Base-by-base conservation (phyloP, 1,140 invertebrate species). In the Pectinophora gossypiella region DNA sequence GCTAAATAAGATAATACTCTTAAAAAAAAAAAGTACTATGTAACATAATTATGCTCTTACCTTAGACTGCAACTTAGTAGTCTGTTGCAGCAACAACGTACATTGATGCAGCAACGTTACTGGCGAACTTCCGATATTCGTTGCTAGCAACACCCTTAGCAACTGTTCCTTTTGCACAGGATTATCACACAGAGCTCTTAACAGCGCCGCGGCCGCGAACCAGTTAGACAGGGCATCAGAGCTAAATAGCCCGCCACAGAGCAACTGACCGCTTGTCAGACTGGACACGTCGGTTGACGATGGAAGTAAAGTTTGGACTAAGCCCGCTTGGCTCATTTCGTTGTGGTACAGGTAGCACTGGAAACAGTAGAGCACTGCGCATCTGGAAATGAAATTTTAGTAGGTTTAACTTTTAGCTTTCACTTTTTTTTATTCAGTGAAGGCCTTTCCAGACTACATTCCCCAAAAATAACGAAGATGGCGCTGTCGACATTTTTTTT, bases 281-380 rank as follows among this genome's bases (percentile, higher is more conserved):
- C 89, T 87, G 3, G 88, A 86, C 1, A 94, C 92, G 82, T 96
- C 95, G 4, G 93, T 90, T 36, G 93, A 91, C 20, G 95, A 94
- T 0, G 98, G 97, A 13, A 99, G 85, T 1, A 99, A 88, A 0
- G 97, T 98, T 74, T 98, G 93, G 0, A 99, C 93, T 18, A 99
- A 91, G 66, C 95, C 92, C 6, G 92, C 92, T 85, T 98, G 97
- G 10, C 93, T 93, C n/a, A 92, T 89, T 72, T 96, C 95, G 86
- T 99, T 99, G 85, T 95, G 96, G 74, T 95, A 98, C 0, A 99
- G 88, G 77, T 96, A 99, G 81, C 96, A 99, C 88, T 99, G 93
- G 79, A 99, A 99, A 77, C 97, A 99, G 79, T 99, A 99, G 0
- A 99, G 91, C 7, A 99, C 97, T 0, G 98, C 94, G 88, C 96